Evolutionary conservation across 2,888 invertebrate species (phyloP).

Genomic region (Campopleginae sp.): DNA sequence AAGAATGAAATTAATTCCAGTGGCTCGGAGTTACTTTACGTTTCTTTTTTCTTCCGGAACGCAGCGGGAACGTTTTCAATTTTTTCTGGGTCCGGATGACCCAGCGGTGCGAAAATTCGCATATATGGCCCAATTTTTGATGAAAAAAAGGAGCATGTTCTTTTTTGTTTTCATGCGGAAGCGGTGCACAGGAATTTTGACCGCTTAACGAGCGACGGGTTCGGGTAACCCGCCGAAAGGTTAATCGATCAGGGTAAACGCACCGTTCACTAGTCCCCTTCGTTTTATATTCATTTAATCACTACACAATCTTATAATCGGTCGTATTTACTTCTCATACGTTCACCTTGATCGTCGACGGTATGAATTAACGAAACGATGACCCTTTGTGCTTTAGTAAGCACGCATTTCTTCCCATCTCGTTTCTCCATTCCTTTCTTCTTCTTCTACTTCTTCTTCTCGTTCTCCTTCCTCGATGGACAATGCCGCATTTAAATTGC

Average conservation of each 20-base stretch:
- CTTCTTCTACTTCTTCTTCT: background rate
- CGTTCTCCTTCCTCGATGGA: conserved; percentile 8
- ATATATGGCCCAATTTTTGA: background rate
- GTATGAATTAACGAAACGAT: conserved; percentile 68
- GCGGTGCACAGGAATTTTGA: conserved; percentile 9
- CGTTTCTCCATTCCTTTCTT: conserved; percentile 14
- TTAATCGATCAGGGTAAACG: conserved; percentile 58
- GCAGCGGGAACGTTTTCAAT: too few species aligned
- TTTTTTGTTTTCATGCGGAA: background rate
- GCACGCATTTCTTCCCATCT: conserved; percentile 29
- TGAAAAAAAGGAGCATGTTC: background rate
- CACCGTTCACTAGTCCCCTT: background rate
- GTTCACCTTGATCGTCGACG: conserved; percentile 39
- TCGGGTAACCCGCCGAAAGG: conserved; percentile 65
- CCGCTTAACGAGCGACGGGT: conserved; percentile 41
- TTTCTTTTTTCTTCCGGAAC: background rate
- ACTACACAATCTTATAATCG: background rate
- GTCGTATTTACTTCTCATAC: background rate
- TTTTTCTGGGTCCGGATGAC: background rate
- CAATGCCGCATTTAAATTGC: conserved; percentile 63
- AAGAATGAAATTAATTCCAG: background rate
- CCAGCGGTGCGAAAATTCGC: background rate
- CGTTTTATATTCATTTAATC: background rate
- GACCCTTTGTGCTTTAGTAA: conserved; percentile 55
- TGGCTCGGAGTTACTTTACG: background rate